phyloP scores from a whole-genome alignment of 2,888 invertebrate genomes.

The Sthenelais limicola region DNA sequence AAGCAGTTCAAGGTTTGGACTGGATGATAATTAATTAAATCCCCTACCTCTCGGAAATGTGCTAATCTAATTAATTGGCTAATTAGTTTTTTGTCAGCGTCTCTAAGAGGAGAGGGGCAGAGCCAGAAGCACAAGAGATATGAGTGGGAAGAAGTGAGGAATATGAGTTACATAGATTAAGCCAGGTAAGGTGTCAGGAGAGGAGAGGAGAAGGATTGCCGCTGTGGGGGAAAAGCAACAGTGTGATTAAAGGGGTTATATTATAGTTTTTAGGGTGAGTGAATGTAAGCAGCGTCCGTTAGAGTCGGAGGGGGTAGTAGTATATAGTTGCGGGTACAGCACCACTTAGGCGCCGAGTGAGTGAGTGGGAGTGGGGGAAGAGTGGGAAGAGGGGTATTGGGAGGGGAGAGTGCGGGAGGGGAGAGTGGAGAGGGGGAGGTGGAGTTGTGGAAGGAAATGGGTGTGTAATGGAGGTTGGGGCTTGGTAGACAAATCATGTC shows the following conservation, averaged over 20 bases:
- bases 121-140: too few species aligned
- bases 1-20: too few species aligned
- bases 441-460: neutral
- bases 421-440: neutral
- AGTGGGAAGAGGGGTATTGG: neutral
- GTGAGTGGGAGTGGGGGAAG: neutral
- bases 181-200: neutral
- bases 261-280: neutral
- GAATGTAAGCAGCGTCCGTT: neutral
- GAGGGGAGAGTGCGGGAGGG: slow-evolving; percentile 5
- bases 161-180: neutral
- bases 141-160: neutral
- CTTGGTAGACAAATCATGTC: too few species aligned
- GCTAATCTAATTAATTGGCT: too few species aligned
- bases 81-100: too few species aligned
- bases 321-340: neutral
- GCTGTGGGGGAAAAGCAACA: neutral
- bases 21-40: too few species aligned
- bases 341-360: neutral
- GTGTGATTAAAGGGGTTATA: neutral
- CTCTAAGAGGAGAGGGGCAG: too few species aligned
- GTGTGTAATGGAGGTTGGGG: too few species aligned
- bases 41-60: too few species aligned
- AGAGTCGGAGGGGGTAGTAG: slow-evolving; percentile 11
- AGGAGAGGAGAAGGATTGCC: neutral